Percentiles rank a stretch among this genome's conserved stretches.
phyloP scores from a whole-genome alignment of 2,113 vertebrate genomes.

The Otocyon megalotis region DNA sequence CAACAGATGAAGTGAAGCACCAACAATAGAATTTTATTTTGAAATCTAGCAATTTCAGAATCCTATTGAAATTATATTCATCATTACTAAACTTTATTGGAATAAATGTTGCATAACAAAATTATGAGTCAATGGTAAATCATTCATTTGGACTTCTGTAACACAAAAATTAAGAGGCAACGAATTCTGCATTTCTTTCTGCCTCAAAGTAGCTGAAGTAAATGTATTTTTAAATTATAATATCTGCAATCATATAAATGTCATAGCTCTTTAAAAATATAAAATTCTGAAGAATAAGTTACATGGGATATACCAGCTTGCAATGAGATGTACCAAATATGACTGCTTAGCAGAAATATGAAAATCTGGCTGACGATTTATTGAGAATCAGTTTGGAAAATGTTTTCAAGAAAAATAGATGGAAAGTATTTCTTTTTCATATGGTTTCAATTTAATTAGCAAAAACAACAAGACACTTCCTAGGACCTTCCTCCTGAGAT shows the following conservation, averaged over 20 bases:
- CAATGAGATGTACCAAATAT: not conserved
- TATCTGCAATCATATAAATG: not conserved
- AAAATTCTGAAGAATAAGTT: slow-evolving; percentile 21
- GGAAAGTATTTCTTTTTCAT: slow-evolving; percentile 49
- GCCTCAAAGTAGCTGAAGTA: not conserved
- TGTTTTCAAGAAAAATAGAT: slow-evolving; percentile 22
- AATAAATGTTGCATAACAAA: slow-evolving; percentile 26
- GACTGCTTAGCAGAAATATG: slow-evolving; percentile 1
- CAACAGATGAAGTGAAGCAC: not conserved
- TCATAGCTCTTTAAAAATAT: slow-evolving; percentile 19
- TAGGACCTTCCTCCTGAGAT: not conserved
- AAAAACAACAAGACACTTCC: not conserved
- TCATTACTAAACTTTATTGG: slow-evolving; percentile 57
- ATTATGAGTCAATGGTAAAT: slow-evolving; percentile 20
- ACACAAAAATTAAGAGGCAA: slow-evolving; percentile 15
- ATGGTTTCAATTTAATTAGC: not conserved
- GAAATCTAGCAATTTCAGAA: slow-evolving; percentile 51
- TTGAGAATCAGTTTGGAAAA: slow-evolving; percentile 27
- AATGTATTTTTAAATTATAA: slow-evolving; percentile 47
- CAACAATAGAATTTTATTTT: slow-evolving; percentile 11
- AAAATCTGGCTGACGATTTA: slow-evolving; percentile 5
- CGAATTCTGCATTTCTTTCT: slow-evolving; percentile 19
- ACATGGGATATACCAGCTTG: not conserved
- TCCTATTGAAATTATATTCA: slow-evolving; percentile 40
- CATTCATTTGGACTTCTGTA: slow-evolving; percentile 46